Percentiles rank a stretch among this genome's conserved stretches.
Evolutionary conservation across 2,888 invertebrate species (phyloP).

Genomic region (Xestoiulus laeticollis): DNA sequence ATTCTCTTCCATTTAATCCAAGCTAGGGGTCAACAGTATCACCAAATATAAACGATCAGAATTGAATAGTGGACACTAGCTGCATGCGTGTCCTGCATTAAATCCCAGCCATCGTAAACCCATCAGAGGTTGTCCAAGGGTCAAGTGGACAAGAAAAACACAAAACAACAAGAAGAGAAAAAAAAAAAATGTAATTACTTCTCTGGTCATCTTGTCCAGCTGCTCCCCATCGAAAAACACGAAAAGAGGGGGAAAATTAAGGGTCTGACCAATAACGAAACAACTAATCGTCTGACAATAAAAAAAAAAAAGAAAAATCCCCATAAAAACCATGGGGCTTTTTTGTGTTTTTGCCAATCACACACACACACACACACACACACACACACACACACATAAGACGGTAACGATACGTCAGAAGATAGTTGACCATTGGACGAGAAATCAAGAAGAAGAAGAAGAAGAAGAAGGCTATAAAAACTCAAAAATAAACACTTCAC

Average conservation of each 20-base stretch:
- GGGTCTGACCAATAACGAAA: neutral
- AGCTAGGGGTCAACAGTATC: neutral
- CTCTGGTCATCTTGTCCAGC: constrained; percentile 3
- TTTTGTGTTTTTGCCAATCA: neutral
- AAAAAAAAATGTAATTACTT: neutral
- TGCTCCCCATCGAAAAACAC: neutral
- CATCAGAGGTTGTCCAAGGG: neutral
- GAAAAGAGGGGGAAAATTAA: constrained; percentile 17
- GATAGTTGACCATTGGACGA: neutral
- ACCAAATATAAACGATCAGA: neutral
- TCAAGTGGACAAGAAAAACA: neutral
- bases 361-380: too few species aligned
- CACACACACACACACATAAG: too few species aligned
- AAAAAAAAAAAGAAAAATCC: neutral
- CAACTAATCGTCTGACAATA: constrained; percentile 3
- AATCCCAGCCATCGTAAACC: constrained; percentile 1
- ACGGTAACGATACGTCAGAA: neutral
- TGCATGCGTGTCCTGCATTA: neutral
- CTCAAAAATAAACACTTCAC: neutral
- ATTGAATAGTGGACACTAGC: constrained; percentile 9
- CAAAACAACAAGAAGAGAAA: neutral
- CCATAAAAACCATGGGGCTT: neutral
- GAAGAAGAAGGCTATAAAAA: neutral
- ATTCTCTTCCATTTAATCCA: neutral
- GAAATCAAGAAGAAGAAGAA: neutral